phyloP scores from a whole-genome alignment of 2,113 vertebrate genomes.

The Parotia lawesii region DNA sequence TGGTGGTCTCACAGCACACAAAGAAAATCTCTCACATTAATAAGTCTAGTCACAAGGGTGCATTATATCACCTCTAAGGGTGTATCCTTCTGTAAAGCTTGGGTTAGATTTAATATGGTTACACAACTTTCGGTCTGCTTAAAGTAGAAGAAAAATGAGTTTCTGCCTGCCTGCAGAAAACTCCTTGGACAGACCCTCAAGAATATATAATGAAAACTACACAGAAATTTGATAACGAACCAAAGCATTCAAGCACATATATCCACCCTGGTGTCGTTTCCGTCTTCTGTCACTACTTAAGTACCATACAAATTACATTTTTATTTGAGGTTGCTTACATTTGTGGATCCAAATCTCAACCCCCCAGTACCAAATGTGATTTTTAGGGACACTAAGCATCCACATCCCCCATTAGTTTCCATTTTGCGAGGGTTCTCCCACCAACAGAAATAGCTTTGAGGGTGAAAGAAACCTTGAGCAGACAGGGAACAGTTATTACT shows the following conservation, averaged over 20 bases:
- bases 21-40: neutral
- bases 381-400: neutral
- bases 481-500: neutral
- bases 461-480: neutral
- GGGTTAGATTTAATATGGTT: neutral
- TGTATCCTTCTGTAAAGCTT: neutral
- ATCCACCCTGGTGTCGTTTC: neutral
- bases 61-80: neutral
- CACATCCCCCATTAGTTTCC: neutral
- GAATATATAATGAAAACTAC: neutral
- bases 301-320: neutral
- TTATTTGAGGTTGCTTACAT: neutral
- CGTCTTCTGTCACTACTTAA: neutral
- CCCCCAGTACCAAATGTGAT: neutral
- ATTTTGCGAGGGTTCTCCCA: neutral
- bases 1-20: neutral
- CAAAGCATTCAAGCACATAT: neutral
- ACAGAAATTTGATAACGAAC: neutral
- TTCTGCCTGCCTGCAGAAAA: neutral
- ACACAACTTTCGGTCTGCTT: neutral
- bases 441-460: neutral
- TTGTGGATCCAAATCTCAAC: neutral
- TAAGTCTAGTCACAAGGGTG: neutral
- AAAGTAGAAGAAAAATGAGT: neutral
- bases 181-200: neutral